phyloP scores from a whole-genome alignment of 1,140 invertebrate species.

The Drosophila orena region DNA sequence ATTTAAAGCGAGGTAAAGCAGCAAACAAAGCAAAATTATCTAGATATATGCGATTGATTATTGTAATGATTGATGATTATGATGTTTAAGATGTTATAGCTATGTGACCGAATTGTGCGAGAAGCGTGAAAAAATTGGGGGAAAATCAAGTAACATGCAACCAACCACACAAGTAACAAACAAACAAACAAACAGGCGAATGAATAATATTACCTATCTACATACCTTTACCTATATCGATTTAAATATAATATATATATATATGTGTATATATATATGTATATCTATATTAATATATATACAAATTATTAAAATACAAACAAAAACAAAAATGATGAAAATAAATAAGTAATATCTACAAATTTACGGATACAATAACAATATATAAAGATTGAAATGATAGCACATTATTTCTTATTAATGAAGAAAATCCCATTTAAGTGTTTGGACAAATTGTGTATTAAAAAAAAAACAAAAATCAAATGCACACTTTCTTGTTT shows the following conservation, averaged over 20 bases:
- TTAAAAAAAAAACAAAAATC: constrained; percentile 66
- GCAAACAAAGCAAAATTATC: constrained; percentile 63
- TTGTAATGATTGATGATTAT: constrained; percentile 71
- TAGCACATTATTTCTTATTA: constrained; percentile 82
- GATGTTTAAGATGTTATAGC: constrained; percentile 82
- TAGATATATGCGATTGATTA: constrained; percentile 72
- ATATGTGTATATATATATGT: constrained; percentile 26
- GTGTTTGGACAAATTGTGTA: constrained; percentile 84
- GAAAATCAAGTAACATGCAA: constrained; percentile 59
- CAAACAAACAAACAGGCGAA: constrained; percentile 79
- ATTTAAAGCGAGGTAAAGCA: constrained; percentile 74
- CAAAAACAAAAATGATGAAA: constrained; percentile 53
- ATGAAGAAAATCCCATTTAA: constrained; percentile 83
- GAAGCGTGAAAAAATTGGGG: constrained; percentile 55
- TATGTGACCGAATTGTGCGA: constrained; percentile 71
- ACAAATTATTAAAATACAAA: constrained; percentile 72
- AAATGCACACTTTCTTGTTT: constrained; percentile 43
- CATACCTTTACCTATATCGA: constrained; percentile 82
- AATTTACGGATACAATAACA: constrained; percentile 81
- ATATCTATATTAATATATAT: constrained; percentile 61
- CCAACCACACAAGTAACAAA: constrained; percentile 71
- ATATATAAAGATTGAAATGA: constrained; percentile 56
- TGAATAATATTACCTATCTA: constrained; percentile 83
- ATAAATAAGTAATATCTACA: constrained; percentile 71
- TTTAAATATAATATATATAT: constrained; percentile 69